Conservation (phyloP, 2,888 invertebrate genomes). For the Sepioteuthis lessoniana region DNA sequence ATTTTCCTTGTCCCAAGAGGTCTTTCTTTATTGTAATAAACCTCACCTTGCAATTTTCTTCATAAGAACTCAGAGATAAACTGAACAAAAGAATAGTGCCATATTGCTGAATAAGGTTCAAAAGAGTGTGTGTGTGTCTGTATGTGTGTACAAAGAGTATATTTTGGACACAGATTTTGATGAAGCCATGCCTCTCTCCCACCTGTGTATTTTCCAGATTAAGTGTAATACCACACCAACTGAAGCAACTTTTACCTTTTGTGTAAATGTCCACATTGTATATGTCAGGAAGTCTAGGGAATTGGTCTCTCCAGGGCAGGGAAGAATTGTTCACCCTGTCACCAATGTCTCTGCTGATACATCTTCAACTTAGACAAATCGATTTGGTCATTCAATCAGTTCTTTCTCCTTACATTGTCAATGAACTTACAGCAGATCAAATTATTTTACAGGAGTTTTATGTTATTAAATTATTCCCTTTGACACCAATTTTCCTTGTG, state of each 20-base stretch:
- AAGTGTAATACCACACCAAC: neutral
- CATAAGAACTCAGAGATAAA: too few relatives aligned
- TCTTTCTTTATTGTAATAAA: too few relatives aligned
- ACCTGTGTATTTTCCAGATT: neutral
- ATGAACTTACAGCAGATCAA: neutral
- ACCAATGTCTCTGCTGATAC: neutral
- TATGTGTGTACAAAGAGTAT: neutral
- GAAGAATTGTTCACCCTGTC: neutral
- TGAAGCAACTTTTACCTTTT: neutral
- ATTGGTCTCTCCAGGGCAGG: neutral
- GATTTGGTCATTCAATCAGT: neutral
- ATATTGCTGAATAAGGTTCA: too few relatives aligned
- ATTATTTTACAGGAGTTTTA: neutral
- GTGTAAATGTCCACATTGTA: neutral
- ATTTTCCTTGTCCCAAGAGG: too few relatives aligned
- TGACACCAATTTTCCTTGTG: neutral
- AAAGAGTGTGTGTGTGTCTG: neutral
- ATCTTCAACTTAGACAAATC: neutral
- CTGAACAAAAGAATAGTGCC: too few relatives aligned
- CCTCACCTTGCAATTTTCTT: too few relatives aligned
- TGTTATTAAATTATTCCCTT: neutral
- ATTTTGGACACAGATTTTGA: neutral
- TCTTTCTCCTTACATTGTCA: neutral
- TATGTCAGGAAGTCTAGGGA: neutral
- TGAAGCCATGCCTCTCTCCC: neutral